These are phyloP conservation scores for Aphrophora alni DNA, from an alignment of 2,888 invertebrate species.

Conservation along the genomic window DNA sequence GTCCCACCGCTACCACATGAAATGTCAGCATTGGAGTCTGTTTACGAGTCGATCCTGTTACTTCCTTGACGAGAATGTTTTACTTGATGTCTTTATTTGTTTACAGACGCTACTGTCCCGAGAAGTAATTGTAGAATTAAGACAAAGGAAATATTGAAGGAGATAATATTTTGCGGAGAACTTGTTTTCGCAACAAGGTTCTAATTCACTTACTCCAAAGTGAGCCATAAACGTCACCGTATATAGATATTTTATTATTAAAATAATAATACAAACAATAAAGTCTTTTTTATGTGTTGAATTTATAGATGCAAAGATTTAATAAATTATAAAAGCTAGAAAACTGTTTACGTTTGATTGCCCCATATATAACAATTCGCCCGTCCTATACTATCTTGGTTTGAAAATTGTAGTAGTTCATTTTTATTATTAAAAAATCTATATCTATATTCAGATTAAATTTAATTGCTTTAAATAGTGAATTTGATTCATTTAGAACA, in stretches of 20 bases:
- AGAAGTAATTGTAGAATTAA: neutral
- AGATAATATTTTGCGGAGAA: neutral
- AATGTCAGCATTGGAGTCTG: neutral
- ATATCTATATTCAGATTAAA: too few species aligned
- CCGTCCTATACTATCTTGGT: neutral
- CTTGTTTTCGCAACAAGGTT: neutral
- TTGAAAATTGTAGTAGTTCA: too few species aligned
- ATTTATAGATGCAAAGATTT: neutral
- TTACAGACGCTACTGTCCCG: neutral
- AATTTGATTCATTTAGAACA: too few species aligned
- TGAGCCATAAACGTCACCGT: neutral
- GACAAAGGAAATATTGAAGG: neutral
- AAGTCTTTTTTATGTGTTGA: neutral
- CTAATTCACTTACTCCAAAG: neutral
- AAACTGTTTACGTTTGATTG: neutral
- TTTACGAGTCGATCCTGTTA: neutral
- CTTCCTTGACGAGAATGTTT: neutral
- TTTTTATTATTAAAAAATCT: too few species aligned
- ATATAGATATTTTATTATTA: neutral
- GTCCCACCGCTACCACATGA: constrained; percentile 12
- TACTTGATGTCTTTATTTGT: neutral
- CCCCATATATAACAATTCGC: neutral
- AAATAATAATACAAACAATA: neutral
- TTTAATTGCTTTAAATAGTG: too few species aligned
- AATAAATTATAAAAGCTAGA: neutral